Base-by-base conservation (phyloP, 2,113 vertebrate species). In the Cnemophilus loriae region DNA sequence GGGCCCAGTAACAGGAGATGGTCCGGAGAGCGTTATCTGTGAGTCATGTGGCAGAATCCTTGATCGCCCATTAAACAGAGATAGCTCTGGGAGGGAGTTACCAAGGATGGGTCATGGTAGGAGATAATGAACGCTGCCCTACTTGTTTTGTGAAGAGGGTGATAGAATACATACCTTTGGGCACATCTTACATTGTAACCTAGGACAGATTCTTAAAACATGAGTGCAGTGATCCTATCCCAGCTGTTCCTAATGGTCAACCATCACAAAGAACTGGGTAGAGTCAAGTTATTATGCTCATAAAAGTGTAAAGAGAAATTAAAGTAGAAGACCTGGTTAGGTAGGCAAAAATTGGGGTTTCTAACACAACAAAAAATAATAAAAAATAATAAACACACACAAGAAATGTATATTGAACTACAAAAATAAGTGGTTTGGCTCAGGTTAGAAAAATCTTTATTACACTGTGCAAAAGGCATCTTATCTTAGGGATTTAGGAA, bases 281-380 rank as follows among this genome's bases (percentile, higher is more conserved):
- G 73, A 63, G 4, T 26, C 37, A 60, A 37, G 10, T 47, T 47
- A 9, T 16, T 60, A 21, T 8, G 9, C 8, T 47, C 22, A 52
- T 24, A 12, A 27, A 86, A 78, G 4, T 1, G 1, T 4, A 69
- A 68, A 42, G 15, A 39, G 6, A 57, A 93, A 59, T 55, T 15
- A 24, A 26, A 16, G 7, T 6, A 52, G 11, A 67, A 17, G 16
- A 12, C 17, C 30, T 30, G 5, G 10, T 24, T 44, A 6, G 6
- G 21, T 2, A 64, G 26, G 21, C 22, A 39, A 60, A 57, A 33
- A 10, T 0, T 11, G 3, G 4, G 2, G 1, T 1, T 47, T 24
- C 39, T 30, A 17, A 41, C 6, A 3, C 2, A 33, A 22, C 7
- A 53, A 10, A 10, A 39, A 52, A 27, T 10, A 17, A 3, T 3